Evolutionary conservation across 2,113 vertebrate species (phyloP).

Genomic region (Antechinus flavipes): DNA sequence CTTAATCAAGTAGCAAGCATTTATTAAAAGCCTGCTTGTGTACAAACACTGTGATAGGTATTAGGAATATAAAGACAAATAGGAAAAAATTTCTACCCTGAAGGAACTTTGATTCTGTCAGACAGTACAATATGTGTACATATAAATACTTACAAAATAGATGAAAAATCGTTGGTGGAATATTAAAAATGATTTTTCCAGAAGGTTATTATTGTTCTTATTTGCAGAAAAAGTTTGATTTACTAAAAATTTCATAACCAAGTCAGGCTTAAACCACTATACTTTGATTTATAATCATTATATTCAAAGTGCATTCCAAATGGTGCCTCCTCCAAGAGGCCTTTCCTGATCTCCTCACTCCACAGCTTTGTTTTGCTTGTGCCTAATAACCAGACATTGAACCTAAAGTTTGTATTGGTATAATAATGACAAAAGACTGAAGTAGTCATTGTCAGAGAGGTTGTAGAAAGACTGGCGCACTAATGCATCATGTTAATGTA

Average conservation of each 20-base stretch:
- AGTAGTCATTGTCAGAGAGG: not conserved
- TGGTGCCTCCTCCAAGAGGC: not conserved
- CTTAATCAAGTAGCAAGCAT: not conserved
- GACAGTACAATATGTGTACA: not conserved
- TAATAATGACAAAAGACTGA: not conserved
- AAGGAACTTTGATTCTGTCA: not conserved
- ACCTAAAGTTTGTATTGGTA: not conserved
- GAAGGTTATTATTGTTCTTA: not conserved
- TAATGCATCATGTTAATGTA: not conserved
- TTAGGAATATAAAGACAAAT: not conserved
- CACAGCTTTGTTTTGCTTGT: too few relatives aligned
- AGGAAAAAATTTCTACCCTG: not conserved
- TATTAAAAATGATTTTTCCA: not conserved
- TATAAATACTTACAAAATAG: not conserved
- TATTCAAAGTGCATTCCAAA: not conserved
- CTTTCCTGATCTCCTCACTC: not conserved
- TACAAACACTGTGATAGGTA: not conserved
- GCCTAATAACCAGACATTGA: too few relatives aligned
- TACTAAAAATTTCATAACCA: not conserved
- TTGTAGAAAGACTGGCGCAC: not conserved
- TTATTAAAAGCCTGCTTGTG: not conserved
- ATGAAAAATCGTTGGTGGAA: not conserved
- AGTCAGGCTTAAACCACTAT: not conserved
- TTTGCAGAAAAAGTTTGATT: not conserved
- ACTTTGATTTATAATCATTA: not conserved